A percentile compares a stretch with the other conserved stretches of the same genome.
Conservation (phyloP, 30 jellyfish, hydroid and myxozoan species). For the Calvadosia cruxmelitensis region DNA sequence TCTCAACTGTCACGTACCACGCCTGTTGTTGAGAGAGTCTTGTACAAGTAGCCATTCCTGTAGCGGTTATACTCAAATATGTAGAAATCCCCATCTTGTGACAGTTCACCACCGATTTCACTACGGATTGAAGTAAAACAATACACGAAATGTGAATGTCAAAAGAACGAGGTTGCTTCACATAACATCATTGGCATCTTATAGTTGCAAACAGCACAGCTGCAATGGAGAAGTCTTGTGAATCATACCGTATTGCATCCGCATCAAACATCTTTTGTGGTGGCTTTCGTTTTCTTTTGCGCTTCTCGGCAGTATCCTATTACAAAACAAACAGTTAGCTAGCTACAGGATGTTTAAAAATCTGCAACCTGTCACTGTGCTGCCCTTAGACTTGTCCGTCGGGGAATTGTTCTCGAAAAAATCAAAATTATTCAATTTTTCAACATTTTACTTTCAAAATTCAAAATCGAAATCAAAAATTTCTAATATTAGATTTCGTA, state of each 20-base stretch:
- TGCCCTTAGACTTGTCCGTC: no score
- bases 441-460: no score
- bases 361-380: no score
- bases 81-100: constrained; percentile 87
- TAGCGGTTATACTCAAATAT: constrained; percentile 70
- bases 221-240: neutral
- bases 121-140: constrained; percentile 9
- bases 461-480: no score
- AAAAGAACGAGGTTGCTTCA: neutral
- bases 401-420: no score
- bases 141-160: neutral
- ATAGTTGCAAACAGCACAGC: neutral
- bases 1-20: constrained; percentile 27
- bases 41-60: constrained; percentile 81
- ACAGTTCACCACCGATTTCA: constrained; percentile 77
- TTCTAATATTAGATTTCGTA: no score
- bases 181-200: neutral
- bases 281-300: constrained; percentile 76
- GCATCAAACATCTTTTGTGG: constrained; percentile 92
- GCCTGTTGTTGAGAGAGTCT: constrained; percentile 83
- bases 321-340: constrained; percentile 2
- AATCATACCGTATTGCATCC: constrained; percentile 60
- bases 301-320: constrained; percentile 81
- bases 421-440: no score
- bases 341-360: no score